A percentile compares a stretch with the other conserved stretches of the same genome.
These are phyloP conservation scores for Parapristionchus giblindavisi DNA, from an alignment of 2,888 invertebrate genomes.

Conservation along the genomic window DNA sequence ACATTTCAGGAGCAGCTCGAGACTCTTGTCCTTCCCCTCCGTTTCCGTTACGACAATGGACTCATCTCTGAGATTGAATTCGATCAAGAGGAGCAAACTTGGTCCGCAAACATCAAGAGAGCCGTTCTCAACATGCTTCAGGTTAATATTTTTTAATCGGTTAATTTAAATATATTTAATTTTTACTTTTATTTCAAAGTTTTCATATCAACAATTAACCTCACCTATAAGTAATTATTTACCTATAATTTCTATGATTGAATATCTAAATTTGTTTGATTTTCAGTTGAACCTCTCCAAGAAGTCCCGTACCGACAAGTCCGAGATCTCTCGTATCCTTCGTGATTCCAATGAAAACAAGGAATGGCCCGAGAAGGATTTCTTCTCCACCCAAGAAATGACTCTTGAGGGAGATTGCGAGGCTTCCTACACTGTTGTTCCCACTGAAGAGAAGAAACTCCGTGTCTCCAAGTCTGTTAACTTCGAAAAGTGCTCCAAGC, in stretches of 20 bases:
- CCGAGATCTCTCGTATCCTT: slow-evolving; percentile 14
- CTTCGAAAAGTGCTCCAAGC: slow-evolving; percentile 70
- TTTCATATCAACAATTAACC: neutral
- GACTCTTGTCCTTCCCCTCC: slow-evolving; percentile 54
- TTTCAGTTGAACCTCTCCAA: slow-evolving; percentile 32
- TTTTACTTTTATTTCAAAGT: neutral
- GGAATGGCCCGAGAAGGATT: slow-evolving; percentile 10
- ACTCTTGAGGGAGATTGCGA: slow-evolving; percentile 64
- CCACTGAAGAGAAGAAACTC: slow-evolving; percentile 36
- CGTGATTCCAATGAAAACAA: neutral
- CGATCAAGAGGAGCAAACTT: slow-evolving; percentile 52
- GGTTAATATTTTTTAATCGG: slow-evolving; percentile 34
- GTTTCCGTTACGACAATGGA: slow-evolving; percentile 57
- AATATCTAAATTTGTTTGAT: neutral
- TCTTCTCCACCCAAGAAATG: slow-evolving; percentile 37
- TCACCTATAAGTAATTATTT: neutral
- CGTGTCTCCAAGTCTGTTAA: slow-evolving; percentile 67
- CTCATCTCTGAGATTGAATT: slow-evolving; percentile 58
- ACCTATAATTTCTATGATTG: neutral
- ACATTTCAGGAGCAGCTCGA: slow-evolving; percentile 43
- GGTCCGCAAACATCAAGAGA: slow-evolving; percentile 66
- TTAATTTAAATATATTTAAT: neutral
- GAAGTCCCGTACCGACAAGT: slow-evolving; percentile 25
- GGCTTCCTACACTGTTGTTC: slow-evolving; percentile 48
- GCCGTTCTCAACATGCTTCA: slow-evolving; percentile 63